These are phyloP conservation scores for Trichogramma evanescens DNA, from an alignment of 2,888 invertebrate genomes.

Conservation along the genomic window DNA sequence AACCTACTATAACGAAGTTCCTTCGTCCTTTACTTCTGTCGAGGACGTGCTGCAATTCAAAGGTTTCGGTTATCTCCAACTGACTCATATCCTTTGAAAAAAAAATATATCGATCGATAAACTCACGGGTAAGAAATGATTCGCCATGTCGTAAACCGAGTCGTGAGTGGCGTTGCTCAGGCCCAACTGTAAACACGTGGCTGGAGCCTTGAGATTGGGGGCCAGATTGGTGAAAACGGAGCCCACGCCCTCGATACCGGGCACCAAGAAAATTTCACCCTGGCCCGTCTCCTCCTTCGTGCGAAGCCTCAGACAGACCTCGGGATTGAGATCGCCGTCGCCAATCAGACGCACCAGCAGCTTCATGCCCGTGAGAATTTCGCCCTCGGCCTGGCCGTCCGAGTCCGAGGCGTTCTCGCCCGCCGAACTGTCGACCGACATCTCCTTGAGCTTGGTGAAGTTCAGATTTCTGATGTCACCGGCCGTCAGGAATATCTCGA, in stretches of 20 bases:
- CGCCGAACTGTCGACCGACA: conserved; percentile 26
- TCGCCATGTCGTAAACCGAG: conserved; percentile 51
- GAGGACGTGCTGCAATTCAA: conserved; percentile 52
- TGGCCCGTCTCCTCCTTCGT: conserved; percentile 26
- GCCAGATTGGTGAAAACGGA: conserved; percentile 37
- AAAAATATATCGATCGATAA: background rate
- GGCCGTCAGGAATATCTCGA: conserved; percentile 76
- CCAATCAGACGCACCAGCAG: conserved; percentile 27
- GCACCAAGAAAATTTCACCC: conserved; percentile 29
- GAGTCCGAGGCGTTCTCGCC: background rate
- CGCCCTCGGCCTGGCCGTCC: conserved; percentile 2
- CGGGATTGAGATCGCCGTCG: conserved; percentile 15
- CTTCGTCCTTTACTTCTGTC: conserved; percentile 40
- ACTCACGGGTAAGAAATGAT: conserved; percentile 51
- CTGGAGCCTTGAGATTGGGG: conserved; percentile 36
- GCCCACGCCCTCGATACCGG: conserved; percentile 46
- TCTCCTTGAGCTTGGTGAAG: conserved; percentile 56
- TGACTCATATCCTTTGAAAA: too few relatives aligned
- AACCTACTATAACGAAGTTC: conserved; percentile 69
- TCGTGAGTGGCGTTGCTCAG: conserved; percentile 44
- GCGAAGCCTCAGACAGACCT: conserved; percentile 29
- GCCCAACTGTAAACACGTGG: conserved; percentile 33
- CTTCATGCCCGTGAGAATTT: conserved; percentile 28
- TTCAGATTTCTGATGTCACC: conserved; percentile 79
- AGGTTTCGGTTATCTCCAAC: background rate